Evolutionary conservation across 2,797 vertebrate genomes (phyloP).

Genomic region (Hafferia zeledoni): DNA sequence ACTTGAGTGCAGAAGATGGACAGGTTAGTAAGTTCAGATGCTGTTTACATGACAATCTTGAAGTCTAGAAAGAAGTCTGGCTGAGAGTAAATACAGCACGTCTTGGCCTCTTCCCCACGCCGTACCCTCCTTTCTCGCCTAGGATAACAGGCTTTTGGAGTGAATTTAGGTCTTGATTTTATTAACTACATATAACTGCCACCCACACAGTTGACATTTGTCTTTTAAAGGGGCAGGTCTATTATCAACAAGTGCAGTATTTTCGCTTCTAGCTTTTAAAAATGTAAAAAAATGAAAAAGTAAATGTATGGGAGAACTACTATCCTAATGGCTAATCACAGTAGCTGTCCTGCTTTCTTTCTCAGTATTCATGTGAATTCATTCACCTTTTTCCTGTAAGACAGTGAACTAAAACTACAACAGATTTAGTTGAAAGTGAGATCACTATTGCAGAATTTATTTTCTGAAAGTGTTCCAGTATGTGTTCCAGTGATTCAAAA

Average conservation of each 20-base stretch:
- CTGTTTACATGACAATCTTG: not conserved
- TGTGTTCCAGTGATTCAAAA: not conserved
- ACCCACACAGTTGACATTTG: not conserved
- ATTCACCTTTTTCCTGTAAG: not conserved
- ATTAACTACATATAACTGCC: not conserved
- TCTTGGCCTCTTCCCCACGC: not conserved
- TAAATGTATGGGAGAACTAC: not conserved
- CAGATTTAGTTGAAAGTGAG: not conserved
- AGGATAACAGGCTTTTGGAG: not conserved
- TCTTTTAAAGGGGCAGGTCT: not conserved
- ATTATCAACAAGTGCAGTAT: not conserved
- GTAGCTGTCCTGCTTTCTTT: not conserved
- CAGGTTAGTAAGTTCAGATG: not conserved
- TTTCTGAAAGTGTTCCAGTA: not conserved
- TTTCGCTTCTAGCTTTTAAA: not conserved
- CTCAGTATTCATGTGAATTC: not conserved
- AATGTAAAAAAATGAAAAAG: not conserved
- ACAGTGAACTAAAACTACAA: not conserved
- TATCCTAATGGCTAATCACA: not conserved
- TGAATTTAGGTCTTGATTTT: not conserved
- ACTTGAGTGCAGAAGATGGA: not conserved
- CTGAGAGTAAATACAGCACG: not conserved
- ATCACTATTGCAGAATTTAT: not conserved
- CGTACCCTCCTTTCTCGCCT: not conserved
- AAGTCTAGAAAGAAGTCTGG: not conserved